phyloP scores from a whole-genome alignment of 2,113 vertebrate genomes.

The Prinia subflava region DNA sequence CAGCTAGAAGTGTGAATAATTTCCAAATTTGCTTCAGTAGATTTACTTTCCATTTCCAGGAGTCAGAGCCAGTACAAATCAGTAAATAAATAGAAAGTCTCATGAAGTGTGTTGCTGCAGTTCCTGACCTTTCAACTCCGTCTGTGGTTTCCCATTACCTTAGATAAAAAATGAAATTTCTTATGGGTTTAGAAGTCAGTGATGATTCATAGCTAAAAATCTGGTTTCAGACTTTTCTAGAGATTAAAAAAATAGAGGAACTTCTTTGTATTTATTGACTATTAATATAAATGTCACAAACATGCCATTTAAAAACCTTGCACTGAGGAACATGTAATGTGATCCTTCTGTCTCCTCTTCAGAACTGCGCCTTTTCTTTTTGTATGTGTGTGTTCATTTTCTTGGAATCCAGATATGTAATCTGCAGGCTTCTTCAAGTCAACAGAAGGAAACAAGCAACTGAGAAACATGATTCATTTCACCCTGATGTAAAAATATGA shows the following conservation, averaged over 20 bases:
- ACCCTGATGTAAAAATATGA: neutral
- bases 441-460: neutral
- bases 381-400: rapidly evolving
- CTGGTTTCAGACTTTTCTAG: neutral
- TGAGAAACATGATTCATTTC: neutral
- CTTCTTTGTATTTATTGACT: neutral
- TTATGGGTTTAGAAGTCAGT: neutral
- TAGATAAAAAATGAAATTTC: neutral
- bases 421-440: neutral
- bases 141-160: neutral
- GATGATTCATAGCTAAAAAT: neutral
- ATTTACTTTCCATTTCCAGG: neutral
- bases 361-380: neutral
- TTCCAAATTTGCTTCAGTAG: neutral
- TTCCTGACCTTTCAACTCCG: neutral
- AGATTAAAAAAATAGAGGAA: neutral
- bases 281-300: neutral
- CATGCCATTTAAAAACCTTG: neutral
- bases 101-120: neutral
- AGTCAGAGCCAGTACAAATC: neutral
- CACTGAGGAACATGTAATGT: neutral
- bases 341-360: neutral
- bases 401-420: neutral
- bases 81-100: neutral
- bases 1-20: neutral